phyloP scores from a whole-genome alignment of 2,113 vertebrate species.

The Gambusia affinis region DNA sequence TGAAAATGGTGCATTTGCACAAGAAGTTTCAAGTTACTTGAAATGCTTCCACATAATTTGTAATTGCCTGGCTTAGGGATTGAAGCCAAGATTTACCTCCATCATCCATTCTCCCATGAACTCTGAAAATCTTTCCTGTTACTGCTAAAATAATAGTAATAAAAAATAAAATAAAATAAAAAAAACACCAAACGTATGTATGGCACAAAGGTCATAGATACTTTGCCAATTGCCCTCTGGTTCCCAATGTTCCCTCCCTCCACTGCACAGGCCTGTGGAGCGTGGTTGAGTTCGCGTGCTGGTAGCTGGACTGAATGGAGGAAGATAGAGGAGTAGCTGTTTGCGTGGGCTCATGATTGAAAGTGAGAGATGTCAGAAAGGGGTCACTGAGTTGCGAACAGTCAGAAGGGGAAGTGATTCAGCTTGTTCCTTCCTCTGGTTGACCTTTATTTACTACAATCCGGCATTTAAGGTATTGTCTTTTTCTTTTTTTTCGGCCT shows the following conservation, averaged over 20 bases:
- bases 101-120: not conserved
- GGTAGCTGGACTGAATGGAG: slow-evolving; percentile 20
- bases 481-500: not conserved
- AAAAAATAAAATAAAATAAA: no score
- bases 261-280: slow-evolving; percentile 1
- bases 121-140: not conserved
- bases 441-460: not conserved
- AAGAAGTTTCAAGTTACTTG: not conserved
- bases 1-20: no score
- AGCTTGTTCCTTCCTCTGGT: not conserved
- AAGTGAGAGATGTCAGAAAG: slow-evolving; percentile 15
- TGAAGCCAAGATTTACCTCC: not conserved
- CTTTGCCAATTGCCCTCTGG: slow-evolving; percentile 24
- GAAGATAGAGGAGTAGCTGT: slow-evolving; percentile 7
- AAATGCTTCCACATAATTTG: not conserved
- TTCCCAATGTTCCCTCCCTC: slow-evolving; percentile 3
- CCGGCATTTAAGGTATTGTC: no score
- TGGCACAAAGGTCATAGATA: not conserved
- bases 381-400: slow-evolving; percentile 7
- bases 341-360: slow-evolving; percentile 13
- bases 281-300: slow-evolving; percentile 8
- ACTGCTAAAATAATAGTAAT: not conserved
- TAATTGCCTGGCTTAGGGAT: not conserved
- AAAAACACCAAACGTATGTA: no score
- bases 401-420: not conserved